Evolutionary conservation across 2,797 vertebrate species (phyloP).

Genomic region (Manis crassicaudata): DNA sequence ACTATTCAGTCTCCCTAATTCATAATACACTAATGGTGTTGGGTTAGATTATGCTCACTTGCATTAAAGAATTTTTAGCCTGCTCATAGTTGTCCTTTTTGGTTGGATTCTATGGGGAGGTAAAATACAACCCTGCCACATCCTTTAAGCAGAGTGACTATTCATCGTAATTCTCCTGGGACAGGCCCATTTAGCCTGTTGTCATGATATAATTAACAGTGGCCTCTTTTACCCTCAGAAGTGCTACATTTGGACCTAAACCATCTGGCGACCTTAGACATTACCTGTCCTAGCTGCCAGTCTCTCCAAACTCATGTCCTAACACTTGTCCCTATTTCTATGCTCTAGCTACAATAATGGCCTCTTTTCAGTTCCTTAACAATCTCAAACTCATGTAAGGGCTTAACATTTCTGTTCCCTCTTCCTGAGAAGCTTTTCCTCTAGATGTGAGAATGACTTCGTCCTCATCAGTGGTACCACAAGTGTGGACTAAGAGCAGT

Average conservation of each 20-base stretch:
- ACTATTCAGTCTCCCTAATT: background rate
- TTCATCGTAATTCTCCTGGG: background rate
- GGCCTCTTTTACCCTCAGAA: conserved; percentile 2
- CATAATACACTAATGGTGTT: background rate
- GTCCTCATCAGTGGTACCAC: background rate
- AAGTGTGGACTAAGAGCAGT: background rate
- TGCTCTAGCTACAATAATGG: background rate
- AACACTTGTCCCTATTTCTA: background rate
- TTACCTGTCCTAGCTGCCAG: background rate
- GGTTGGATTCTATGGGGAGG: background rate
- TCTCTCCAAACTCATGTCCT: background rate
- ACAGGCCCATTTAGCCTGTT: background rate
- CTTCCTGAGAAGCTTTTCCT: background rate
- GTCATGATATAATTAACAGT: background rate
- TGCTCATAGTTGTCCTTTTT: background rate
- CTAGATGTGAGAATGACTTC: background rate
- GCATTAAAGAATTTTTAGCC: background rate
- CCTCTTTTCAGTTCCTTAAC: background rate
- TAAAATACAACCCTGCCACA: conserved; percentile 31
- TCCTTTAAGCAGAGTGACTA: background rate
- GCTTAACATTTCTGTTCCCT: background rate
- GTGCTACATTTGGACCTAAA: background rate
- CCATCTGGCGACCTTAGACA: background rate
- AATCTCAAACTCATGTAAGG: conserved; percentile 6
- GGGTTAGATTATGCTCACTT: background rate